A percentile compares a stretch with the other conserved stretches of the same genome.
Evolutionary conservation across 2,113 vertebrate species (phyloP).

Genomic region (Neodontobutis hainanensis): DNA sequence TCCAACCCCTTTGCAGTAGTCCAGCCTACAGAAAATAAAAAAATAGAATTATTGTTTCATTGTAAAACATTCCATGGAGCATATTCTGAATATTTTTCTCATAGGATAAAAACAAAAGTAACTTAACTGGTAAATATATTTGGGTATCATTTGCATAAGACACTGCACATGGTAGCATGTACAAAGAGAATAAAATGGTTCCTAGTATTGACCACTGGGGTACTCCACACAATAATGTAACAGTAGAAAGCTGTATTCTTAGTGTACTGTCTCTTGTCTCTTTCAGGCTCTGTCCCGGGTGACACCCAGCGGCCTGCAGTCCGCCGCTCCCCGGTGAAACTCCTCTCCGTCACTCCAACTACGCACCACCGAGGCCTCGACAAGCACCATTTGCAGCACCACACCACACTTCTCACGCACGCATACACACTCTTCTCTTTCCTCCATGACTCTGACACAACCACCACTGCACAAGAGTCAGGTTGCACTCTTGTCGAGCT

Average conservation of each 20-base stretch:
- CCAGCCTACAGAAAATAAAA: too few species aligned
- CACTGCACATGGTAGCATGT: too few species aligned
- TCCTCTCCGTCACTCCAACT: constrained; percentile 28
- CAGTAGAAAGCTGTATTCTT: background rate
- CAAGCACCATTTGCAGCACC: constrained; percentile 81
- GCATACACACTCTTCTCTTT: constrained; percentile 25
- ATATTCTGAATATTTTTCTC: too few species aligned
- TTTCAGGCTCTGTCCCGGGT: constrained; percentile 92
- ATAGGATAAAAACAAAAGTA: too few species aligned
- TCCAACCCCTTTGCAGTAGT: too few species aligned
- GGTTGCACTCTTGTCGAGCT: constrained; percentile 42
- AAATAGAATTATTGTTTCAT: too few species aligned
- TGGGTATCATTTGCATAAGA: too few species aligned
- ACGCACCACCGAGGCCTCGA: constrained; percentile 82
- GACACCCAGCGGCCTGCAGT: constrained; percentile 93
- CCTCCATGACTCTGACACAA: constrained; percentile 34
- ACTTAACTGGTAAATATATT: too few species aligned
- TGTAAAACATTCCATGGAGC: too few species aligned
- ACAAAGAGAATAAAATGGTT: too few species aligned
- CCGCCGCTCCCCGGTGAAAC: constrained; percentile 94
- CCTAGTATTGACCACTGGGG: too few species aligned
- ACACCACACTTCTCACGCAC: background rate
- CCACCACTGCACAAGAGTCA: constrained; percentile 68
- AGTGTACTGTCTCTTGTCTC: background rate
- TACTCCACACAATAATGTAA: too few species aligned